Evolutionary conservation across 2,113 vertebrate genomes (phyloP), one percentile per base, ranked within the genome.

Genomic region (Nothoprocta pentlandii): DNA sequence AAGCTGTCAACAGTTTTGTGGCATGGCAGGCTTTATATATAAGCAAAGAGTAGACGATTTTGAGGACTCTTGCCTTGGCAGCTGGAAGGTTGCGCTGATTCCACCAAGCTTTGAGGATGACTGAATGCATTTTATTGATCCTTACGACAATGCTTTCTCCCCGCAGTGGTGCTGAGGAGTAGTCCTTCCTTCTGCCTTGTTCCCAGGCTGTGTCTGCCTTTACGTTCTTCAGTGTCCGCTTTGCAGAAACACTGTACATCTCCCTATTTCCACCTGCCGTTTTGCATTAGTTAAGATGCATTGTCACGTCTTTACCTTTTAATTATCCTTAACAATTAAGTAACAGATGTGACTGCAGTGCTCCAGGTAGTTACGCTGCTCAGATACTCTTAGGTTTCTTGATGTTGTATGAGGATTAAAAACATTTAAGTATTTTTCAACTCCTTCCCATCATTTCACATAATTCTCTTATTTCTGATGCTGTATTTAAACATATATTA

Each of bases 221-320:
- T n/a, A 3, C 22, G 7, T 23, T 59, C 12, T 7, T 25, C 11
- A 4, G n/a, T 16, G 36, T 83, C 28, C 73, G 56, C 22, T 42
- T 46, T n/a, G 10, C 42, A 61, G 56, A 23, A 49, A 15, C 42
- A 6, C 28, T 1, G 0, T 3, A 3, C 10, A 4, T 46, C 6
- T 20, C 17, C 2, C 39, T 64, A 12, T 25, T 51, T 23, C 49
- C 44, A 26, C n/a, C 68, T 44, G n/a, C 59, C 46, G 23, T 21
- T 53, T 46, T 53, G 21, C 16, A 2, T 4, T 19, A 12, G 12
- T 62, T 32, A 56, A 16, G 30, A 28, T 36, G 28, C 25, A 6
- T 76, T 41, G 15, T 41, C 34, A 4, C 0, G 20, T 15, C 16
- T 23, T 32, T 13, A 74, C 75, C 16, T 53, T 58, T 58, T 32